Base-by-base conservation (phyloP, 92 coral and sea anemone species). In the Zoanthus sansibaricus region DNA sequence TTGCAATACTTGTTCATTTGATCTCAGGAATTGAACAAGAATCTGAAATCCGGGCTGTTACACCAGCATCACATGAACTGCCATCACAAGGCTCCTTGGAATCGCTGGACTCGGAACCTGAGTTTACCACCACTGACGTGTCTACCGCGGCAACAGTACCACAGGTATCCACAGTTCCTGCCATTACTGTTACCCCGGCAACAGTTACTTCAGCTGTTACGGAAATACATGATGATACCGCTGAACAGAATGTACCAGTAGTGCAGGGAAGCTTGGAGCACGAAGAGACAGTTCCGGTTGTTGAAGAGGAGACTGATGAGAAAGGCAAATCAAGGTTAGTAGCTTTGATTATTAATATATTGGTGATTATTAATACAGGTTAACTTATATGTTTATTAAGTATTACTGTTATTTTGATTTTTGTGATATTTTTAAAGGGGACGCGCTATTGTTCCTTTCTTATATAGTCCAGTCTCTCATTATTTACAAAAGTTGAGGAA, bases 181-280 rank as follows among this genome's bases (percentile, higher is more conserved):
- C 94, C n/a, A 93, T 91, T 75, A 90, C 92, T 17, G 93, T 93
- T 47, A 91, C 98, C 52, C 91, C 95, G 32, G 93, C 94, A 6
- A 89, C 88, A 3, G 90, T 47, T 15, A 68, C 49, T 30, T 55
- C 56, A 11, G 62, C 42, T 25, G 79, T 77, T 54, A 45, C 47
- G 33, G 91, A 87, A 56, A 88, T 58, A 9, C 71, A 84, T 2
- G 97, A 92, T 14, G 99, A 97, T 58, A 82, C 94, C 46, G 87
- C 95, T 20, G 99, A 97, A 74, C 99, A 97, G 94, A 97, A 97
- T 88, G 99, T 97, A n/a, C 99, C 99, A 4, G 99, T 92, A 30
- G 89, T 96, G 11, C 91, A 90, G 20, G 98, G 91, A 77, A 83
- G 90, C 71, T 79, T 88, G 14, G 99, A 93, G 66, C 80, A 89